Conservation (phyloP, 1,140 invertebrate species). For the Drosophila paulistorum region DNA sequence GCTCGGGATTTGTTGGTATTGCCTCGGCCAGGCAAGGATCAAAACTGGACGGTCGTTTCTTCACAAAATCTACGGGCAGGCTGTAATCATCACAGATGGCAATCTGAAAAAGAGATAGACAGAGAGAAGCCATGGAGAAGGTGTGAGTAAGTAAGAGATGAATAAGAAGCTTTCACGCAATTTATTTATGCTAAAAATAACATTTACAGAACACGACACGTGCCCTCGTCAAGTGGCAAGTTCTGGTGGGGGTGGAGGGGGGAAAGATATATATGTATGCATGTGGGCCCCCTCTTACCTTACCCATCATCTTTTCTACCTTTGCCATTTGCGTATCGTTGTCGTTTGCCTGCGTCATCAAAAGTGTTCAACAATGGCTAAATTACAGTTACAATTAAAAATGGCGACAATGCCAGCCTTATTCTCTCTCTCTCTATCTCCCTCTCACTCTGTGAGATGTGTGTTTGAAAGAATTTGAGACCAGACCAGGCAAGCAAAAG, state of each 20-base stretch:
- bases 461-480: constrained; percentile 28
- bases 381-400: constrained; percentile 82
- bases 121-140: background rate
- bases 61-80: constrained; percentile 90
- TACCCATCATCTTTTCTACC: background rate
- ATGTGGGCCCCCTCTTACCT: too few species aligned
- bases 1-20: constrained; percentile 82
- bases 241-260: too few species aligned
- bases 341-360: constrained; percentile 65
- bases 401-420: constrained; percentile 59
- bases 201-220: constrained; percentile 46
- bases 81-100: constrained; percentile 91
- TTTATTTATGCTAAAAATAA: constrained; percentile 50
- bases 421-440: too few species aligned
- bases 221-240: constrained; percentile 42
- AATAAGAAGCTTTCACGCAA: constrained; percentile 3
- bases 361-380: constrained; percentile 77
- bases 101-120: constrained; percentile 85
- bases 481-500: background rate
- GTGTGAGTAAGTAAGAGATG: constrained; percentile 6
- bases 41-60: constrained; percentile 86
- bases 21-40: constrained; percentile 85
- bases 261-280: too few species aligned
- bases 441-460: constrained; percentile 22
- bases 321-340: constrained; percentile 39